These are phyloP conservation scores for Bombus waltoni DNA, from an alignment of 1,140 invertebrate species.

Conservation along the genomic window DNA sequence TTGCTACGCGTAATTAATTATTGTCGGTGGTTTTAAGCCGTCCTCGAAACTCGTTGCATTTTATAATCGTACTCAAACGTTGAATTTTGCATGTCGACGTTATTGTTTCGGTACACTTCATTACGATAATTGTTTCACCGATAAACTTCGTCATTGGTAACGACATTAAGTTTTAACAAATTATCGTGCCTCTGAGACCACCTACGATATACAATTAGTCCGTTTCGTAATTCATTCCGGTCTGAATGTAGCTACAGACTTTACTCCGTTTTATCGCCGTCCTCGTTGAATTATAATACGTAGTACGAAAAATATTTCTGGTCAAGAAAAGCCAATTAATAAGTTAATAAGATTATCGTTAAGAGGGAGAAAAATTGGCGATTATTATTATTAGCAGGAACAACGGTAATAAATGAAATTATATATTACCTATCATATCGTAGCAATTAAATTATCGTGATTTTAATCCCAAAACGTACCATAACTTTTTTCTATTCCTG, in stretches of 20 bases:
- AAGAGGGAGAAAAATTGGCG: background rate
- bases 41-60: constrained; percentile 52
- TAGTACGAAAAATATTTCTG: background rate
- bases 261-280: background rate
- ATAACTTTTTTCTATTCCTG: too few relatives aligned
- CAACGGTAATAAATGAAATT: too few relatives aligned
- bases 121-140: constrained; percentile 48
- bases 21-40: constrained; percentile 53
- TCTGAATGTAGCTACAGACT: background rate
- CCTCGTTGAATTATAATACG: background rate
- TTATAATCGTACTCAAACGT: constrained; percentile 35
- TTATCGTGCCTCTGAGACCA: constrained; percentile 13
- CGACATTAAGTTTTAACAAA: constrained; percentile 11
- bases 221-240: background rate
- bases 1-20: constrained; percentile 59
- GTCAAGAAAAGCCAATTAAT: background rate
- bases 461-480: too few relatives aligned
- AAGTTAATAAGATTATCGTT: background rate
- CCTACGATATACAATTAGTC: background rate
- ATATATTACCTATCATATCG: background rate
- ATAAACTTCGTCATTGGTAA: constrained; percentile 17
- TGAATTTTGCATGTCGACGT: constrained; percentile 24
- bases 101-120: constrained; percentile 13
- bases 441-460: too few relatives aligned
- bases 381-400: background rate